A percentile compares a stretch with the other conserved stretches of the same genome.
phyloP scores from a whole-genome alignment of 2,797 vertebrate species.

The Bovichtus diacanthus region DNA sequence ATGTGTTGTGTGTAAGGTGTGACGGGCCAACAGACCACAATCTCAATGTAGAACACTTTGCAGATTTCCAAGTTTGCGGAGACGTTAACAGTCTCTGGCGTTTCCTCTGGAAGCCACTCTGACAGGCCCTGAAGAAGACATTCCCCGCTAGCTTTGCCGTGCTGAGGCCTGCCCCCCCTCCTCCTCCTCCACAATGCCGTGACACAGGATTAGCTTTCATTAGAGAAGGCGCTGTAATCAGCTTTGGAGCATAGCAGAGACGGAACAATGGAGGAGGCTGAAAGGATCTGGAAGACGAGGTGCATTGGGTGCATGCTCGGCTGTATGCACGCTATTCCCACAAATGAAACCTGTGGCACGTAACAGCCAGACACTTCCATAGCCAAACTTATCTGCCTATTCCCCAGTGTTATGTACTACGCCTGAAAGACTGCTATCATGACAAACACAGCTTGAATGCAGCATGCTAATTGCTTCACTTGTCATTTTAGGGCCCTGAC shows the following conservation, averaged over 20 bases:
- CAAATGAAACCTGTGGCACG: slow-evolving; percentile 48
- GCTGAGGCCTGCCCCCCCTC: slow-evolving; percentile 46
- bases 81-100: slow-evolving; percentile 59
- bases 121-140: slow-evolving; percentile 78
- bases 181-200: slow-evolving; percentile 70
- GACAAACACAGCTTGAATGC: slow-evolving; percentile 12
- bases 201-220: slow-evolving; percentile 86
- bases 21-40: slow-evolving; percentile 7
- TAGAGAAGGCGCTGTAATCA: slow-evolving; percentile 82
- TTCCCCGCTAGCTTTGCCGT: slow-evolving; percentile 68
- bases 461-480: slow-evolving; percentile 19
- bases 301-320: slow-evolving; percentile 50
- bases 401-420: neutral
- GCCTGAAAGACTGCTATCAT: slow-evolving; percentile 2
- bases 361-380: slow-evolving; percentile 5
- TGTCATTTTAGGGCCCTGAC: neutral
- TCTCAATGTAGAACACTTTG: slow-evolving; percentile 32
- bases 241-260: slow-evolving; percentile 79
- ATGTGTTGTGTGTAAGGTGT: slow-evolving; percentile 3
- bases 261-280: slow-evolving; percentile 75
- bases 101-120: slow-evolving; percentile 66
- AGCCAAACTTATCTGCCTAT: slow-evolving; percentile 12
- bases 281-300: slow-evolving; percentile 73
- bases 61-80: slow-evolving; percentile 51
- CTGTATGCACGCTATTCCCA: slow-evolving; percentile 33